phyloP scores from a whole-genome alignment of 2,888 invertebrate genomes.

The Dynastes tityus region DNA sequence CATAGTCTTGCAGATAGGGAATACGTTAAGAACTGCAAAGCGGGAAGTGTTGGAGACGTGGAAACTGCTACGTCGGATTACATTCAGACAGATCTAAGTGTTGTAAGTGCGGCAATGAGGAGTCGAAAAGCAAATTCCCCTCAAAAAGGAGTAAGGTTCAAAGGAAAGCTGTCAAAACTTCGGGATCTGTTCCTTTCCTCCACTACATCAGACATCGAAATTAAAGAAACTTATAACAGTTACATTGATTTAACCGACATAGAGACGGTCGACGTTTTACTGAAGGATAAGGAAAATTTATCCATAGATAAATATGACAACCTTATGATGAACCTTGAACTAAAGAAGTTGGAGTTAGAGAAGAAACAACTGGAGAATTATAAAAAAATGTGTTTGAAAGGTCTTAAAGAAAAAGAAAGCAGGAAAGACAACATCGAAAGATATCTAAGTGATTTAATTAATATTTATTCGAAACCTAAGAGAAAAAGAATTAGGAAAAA shows the following conservation, averaged over 20 bases:
- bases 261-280: slow-evolving; percentile 39
- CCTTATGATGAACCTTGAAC: slow-evolving; percentile 43
- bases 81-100: neutral
- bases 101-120: neutral
- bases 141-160: neutral
- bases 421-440: slow-evolving; percentile 7
- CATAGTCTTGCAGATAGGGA: slow-evolving; percentile 51
- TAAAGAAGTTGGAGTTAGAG: slow-evolving; percentile 18
- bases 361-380: slow-evolving; percentile 7
- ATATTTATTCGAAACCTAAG: neutral
- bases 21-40: slow-evolving; percentile 30
- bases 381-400: neutral
- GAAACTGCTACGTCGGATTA: neutral
- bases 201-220: slow-evolving; percentile 46
- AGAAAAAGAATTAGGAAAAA: neutral
- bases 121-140: neutral
- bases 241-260: slow-evolving; percentile 48
- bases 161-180: slow-evolving; percentile 45
- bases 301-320: slow-evolving; percentile 46
- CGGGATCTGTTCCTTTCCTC: slow-evolving; percentile 48
- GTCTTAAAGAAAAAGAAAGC: slow-evolving; percentile 10
- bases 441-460: neutral
- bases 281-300: slow-evolving; percentile 36
- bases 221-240: slow-evolving; percentile 51
- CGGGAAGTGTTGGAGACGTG: neutral